A percentile compares a stretch with the other conserved stretches of the same genome.
Conservation (phyloP, 2,888 invertebrate species). For the Philereme vetulata region DNA sequence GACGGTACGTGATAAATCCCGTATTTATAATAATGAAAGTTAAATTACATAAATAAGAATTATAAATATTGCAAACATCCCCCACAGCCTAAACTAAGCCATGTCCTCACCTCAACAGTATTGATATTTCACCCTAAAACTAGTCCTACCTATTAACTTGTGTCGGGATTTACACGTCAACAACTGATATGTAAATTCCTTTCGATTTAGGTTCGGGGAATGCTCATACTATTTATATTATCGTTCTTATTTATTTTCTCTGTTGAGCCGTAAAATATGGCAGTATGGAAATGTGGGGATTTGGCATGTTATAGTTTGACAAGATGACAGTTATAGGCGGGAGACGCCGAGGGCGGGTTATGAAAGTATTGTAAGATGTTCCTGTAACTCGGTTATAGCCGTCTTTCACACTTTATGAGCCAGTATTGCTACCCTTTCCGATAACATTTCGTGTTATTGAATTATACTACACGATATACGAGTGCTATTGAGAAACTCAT, state of each 20-base stretch:
- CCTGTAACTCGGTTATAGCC: conserved; percentile 70
- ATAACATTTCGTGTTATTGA: conserved; percentile 50
- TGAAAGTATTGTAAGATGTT: conserved; percentile 46
- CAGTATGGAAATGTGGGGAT: conserved; percentile 79
- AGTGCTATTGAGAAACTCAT: neutral
- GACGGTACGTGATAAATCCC: too few relatives aligned
- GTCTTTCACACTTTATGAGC: conserved; percentile 52
- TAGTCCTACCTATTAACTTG: conserved; percentile 54
- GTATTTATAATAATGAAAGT: too few relatives aligned
- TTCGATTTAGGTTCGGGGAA: conserved; percentile 71
- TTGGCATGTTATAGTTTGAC: conserved; percentile 76
- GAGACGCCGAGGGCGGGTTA: conserved; percentile 48
- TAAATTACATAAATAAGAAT: too few relatives aligned
- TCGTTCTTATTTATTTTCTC: conserved; percentile 81
- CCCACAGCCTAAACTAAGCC: neutral
- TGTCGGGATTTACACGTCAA: conserved; percentile 73
- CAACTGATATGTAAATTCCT: conserved; percentile 80
- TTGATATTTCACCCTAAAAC: conserved; percentile 58
- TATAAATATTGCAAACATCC: too few relatives aligned
- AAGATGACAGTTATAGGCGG: conserved; percentile 78
- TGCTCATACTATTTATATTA: conserved; percentile 74
- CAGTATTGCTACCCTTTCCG: conserved; percentile 44
- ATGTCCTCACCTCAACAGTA: conserved; percentile 15
- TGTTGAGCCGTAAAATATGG: conserved; percentile 77
- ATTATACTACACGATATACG: conserved; percentile 38